A percentile compares a stretch with the other conserved stretches of the same genome.
phyloP scores from a whole-genome alignment of 2,797 vertebrate species.

The Characodon lateralis region DNA sequence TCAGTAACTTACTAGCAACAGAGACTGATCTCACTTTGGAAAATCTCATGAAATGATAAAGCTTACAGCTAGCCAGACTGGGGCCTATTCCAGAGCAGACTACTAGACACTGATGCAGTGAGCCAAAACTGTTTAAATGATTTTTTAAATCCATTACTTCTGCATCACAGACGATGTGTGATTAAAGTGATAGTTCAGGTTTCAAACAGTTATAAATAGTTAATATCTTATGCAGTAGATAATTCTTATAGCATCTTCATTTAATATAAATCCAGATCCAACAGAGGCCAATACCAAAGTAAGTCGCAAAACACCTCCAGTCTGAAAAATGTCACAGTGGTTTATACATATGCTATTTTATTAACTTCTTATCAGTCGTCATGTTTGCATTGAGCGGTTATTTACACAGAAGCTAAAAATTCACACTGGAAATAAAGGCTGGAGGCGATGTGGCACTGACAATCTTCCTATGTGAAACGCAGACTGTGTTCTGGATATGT shows the following conservation, averaged over 20 bases:
- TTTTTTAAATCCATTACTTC: too few species aligned
- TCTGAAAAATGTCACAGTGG: background rate
- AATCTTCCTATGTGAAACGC: background rate
- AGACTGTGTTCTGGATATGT: background rate
- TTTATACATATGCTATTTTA: background rate
- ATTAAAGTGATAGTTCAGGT: background rate
- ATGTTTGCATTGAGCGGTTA: background rate
- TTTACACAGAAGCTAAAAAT: too few species aligned
- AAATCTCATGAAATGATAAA: too few species aligned
- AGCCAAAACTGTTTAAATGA: too few species aligned
- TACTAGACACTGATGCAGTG: too few species aligned
- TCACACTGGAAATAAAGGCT: background rate
- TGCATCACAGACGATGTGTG: too few species aligned
- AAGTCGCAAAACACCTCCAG: too few species aligned
- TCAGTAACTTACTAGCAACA: too few species aligned
- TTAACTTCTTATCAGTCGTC: background rate
- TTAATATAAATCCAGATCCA: background rate
- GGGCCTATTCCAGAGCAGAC: too few species aligned
- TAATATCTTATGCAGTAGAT: background rate
- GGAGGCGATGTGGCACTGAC: background rate
- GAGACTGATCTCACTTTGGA: too few species aligned
- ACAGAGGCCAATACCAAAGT: background rate
- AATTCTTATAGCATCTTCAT: background rate
- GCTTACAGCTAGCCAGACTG: too few species aligned
- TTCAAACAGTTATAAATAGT: background rate